These are phyloP conservation scores for Heliconius melpomene DNA, from an alignment of 1,140 invertebrate species.

Conservation along the genomic window DNA sequence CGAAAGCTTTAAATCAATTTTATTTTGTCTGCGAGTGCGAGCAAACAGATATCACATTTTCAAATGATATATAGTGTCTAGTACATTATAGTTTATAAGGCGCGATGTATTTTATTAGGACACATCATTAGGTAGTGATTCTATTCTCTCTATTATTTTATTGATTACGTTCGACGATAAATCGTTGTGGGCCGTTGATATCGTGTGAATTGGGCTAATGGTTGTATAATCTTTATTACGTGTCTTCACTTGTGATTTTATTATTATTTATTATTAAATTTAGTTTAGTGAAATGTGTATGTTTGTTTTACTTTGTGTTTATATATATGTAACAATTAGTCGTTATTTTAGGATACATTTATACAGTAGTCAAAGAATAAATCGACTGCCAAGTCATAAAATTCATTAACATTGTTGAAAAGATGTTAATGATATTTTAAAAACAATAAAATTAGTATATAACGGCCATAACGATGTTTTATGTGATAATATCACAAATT, in stretches of 20 bases:
- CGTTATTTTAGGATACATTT: background rate
- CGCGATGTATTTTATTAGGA: slow-evolving; percentile 64
- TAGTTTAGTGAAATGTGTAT: background rate
- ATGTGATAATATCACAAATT: slow-evolving; percentile 48
- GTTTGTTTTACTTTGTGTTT: background rate
- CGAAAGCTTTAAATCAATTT: slow-evolving; percentile 5
- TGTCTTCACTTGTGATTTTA: slow-evolving; percentile 2
- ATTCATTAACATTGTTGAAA: slow-evolving; percentile 11
- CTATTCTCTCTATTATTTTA: slow-evolving; percentile 51
- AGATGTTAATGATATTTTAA: slow-evolving; percentile 36
- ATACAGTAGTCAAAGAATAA: slow-evolving; percentile 3
- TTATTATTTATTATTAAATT: background rate
- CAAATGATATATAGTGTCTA: slow-evolving; percentile 69
- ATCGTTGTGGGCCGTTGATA: slow-evolving; percentile 54
- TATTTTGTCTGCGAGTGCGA: slow-evolving; percentile 11
- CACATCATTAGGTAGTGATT: slow-evolving; percentile 66
- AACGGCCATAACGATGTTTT: slow-evolving; percentile 48
- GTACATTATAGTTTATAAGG: slow-evolving; percentile 56
- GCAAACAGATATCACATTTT: slow-evolving; percentile 29
- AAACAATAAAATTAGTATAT: slow-evolving; percentile 50
- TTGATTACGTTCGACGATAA: slow-evolving; percentile 70
- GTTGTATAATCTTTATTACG: slow-evolving; percentile 37
- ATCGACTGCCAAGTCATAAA: background rate
- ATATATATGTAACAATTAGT: no score
- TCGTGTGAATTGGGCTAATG: slow-evolving; percentile 59